Percentiles rank a stretch among this genome's conserved stretches.
Conservation (phyloP, 2,113 vertebrate genomes). For the Corythornis vintsioides region DNA sequence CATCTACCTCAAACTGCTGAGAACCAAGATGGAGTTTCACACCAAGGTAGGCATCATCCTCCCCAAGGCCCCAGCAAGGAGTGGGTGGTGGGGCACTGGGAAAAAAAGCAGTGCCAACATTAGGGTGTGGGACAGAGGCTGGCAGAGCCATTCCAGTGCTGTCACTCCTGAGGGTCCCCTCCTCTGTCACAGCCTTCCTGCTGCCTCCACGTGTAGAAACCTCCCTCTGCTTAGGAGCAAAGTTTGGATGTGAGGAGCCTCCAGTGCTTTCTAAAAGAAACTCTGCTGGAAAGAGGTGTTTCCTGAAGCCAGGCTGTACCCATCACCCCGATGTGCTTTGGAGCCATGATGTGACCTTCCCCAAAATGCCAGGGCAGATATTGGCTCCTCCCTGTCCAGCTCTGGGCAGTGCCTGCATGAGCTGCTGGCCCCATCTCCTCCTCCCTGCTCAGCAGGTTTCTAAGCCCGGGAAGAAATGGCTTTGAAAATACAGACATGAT, state of each 20-base stretch:
- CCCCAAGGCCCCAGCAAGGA: background rate
- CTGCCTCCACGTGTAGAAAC: background rate
- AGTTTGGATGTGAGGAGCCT: background rate
- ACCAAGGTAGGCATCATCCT: constrained; percentile 83
- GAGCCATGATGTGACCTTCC: background rate
- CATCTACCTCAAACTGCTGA: constrained; percentile 98
- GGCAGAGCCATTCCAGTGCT: background rate
- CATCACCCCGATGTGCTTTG: background rate
- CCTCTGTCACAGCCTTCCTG: background rate
- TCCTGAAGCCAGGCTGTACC: background rate
- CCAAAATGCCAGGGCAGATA: rapidly evolving
- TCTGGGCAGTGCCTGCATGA: rapidly evolving
- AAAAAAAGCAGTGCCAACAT: rapidly evolving
- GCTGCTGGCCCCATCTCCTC: background rate
- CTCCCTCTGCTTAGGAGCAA: background rate
- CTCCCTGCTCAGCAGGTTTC: background rate
- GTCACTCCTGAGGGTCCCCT: background rate
- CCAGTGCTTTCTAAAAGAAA: background rate
- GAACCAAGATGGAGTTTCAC: constrained; percentile 99
- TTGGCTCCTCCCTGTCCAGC: background rate
- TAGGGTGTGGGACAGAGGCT: background rate
- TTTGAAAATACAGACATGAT: background rate
- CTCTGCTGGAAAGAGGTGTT: background rate
- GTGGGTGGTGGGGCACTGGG: background rate
- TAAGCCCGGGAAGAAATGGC: background rate